Conservation (phyloP, 1,140 invertebrate species). For the Philopotamus ludificatus region DNA sequence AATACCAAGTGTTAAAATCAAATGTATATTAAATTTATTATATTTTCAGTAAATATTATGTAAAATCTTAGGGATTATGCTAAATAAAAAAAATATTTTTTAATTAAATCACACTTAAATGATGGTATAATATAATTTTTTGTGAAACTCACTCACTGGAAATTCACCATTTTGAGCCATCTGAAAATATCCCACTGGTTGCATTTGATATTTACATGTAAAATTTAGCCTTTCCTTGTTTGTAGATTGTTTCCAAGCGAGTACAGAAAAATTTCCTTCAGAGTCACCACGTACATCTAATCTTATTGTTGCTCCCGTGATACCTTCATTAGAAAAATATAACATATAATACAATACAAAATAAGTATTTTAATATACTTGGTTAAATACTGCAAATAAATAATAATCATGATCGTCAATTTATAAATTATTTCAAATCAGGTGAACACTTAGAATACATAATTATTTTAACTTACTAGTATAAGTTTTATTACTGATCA, state of each 20-base stretch:
- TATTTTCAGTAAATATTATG: too few relatives aligned
- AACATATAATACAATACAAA: not conserved
- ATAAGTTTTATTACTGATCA: conserved; percentile 73
- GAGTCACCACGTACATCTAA: conserved; percentile 92
- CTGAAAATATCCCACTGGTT: conserved; percentile 78
- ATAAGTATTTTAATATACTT: not conserved
- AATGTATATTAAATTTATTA: too few relatives aligned
- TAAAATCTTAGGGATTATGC: too few relatives aligned
- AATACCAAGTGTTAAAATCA: conserved; percentile 24
- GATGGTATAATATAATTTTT: conserved; percentile 10
- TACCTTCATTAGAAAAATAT: conserved; percentile 62
- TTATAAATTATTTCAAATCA: too few relatives aligned
- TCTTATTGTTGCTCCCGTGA: conserved; percentile 87
- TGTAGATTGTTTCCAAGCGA: conserved; percentile 67
- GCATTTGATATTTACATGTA: conserved; percentile 71
- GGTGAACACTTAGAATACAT: too few relatives aligned
- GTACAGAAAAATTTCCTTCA: conserved; percentile 93
- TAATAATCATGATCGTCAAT: too few relatives aligned
- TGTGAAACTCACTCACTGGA: conserved; percentile 68
- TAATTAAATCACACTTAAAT: not conserved
- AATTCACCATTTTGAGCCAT: conserved; percentile 57
- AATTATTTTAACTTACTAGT: conserved; percentile 66
- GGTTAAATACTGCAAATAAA: too few relatives aligned
- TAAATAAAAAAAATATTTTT: not conserved
- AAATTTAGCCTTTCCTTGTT: conserved; percentile 59